Evolutionary conservation across 2,888 invertebrate genomes (phyloP), one percentile per base, ranked within the genome.

Genomic region (Hirtodrosophila duncani): DNA sequence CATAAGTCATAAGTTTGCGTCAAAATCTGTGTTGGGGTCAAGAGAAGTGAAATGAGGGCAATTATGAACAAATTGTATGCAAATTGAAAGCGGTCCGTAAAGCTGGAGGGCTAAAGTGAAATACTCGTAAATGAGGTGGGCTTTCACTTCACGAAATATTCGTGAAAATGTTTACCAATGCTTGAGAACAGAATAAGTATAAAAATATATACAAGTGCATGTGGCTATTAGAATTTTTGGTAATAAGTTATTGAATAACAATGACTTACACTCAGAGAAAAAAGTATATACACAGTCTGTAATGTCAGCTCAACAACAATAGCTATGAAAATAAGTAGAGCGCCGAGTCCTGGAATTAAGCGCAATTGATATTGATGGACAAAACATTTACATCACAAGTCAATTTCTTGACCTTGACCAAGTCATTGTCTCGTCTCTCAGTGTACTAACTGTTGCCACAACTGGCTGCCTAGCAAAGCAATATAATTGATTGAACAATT

Each of bases 401-500:
- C n/a, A n/a, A n/a, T n/a, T n/a, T n/a, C 36, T 6, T 14, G 42
- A 26, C 37, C 27, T 10, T 21, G 23, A 9, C 2, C 18, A n/a
- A n/a, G n/a, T n/a, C n/a, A n/a, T n/a, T n/a, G n/a, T n/a, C n/a
- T n/a, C n/a, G n/a, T n/a, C n/a, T n/a, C n/a, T n/a, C n/a, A n/a
- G n/a, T n/a, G n/a, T 17, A 3, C 2, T 5, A 16, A 18, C 23
- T 51, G 72, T 72, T 72, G 79, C 62, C 79, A 72, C 72, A 65
- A 67, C 77, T 65, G 77, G 69, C 64, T 49, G 74, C 75, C 80
- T 63, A 63, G 63, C 63, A 63, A 59, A 44, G 63, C 60, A 56
- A 51, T 59, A 36, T n/a, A 51, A 58, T 38, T 79, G 77, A 75
- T 80, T 58, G 80, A 80, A 77, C 69, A 77, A 80, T 72, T 66